Evolutionary conservation across 2,797 vertebrate genomes (phyloP).

Genomic region (Buphagus erythrorhynchus): DNA sequence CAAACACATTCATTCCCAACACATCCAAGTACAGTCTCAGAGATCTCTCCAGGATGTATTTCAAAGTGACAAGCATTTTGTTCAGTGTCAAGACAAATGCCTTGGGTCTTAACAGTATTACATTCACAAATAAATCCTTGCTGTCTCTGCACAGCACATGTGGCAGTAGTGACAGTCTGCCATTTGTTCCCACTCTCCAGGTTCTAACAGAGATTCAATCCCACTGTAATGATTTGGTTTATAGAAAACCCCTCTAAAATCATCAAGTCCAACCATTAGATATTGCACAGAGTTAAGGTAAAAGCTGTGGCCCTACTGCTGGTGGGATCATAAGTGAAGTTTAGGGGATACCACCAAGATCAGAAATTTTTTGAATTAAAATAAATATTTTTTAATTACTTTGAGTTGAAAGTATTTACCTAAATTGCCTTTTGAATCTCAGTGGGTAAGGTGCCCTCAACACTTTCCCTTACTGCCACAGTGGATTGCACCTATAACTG

Average conservation of each 20-base stretch:
- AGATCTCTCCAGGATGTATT: neutral
- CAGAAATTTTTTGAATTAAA: neutral
- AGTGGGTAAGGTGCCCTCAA: neutral
- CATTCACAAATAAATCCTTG: neutral
- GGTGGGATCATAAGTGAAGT: neutral
- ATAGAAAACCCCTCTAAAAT: neutral
- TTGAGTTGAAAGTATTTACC: neutral
- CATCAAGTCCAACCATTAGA: neutral
- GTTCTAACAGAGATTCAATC: neutral
- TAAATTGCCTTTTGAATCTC: neutral
- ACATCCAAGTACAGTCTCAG: neutral
- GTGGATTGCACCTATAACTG: neutral
- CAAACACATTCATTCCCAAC: neutral
- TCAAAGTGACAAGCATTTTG: neutral
- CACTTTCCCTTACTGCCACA: neutral
- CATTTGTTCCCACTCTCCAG: neutral
- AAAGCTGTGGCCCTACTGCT: neutral
- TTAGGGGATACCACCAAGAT: neutral
- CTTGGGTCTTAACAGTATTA: neutral
- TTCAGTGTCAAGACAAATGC: neutral
- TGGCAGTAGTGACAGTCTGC: neutral
- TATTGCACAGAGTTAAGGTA: fast-evolving
- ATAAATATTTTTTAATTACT: fast-evolving
- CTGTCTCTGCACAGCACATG: neutral
- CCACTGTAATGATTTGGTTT: neutral